Evolutionary conservation across 2,113 vertebrate genomes (phyloP), one percentile per base, ranked within the genome.

Genomic region (Paraplagusia blochii): DNA sequence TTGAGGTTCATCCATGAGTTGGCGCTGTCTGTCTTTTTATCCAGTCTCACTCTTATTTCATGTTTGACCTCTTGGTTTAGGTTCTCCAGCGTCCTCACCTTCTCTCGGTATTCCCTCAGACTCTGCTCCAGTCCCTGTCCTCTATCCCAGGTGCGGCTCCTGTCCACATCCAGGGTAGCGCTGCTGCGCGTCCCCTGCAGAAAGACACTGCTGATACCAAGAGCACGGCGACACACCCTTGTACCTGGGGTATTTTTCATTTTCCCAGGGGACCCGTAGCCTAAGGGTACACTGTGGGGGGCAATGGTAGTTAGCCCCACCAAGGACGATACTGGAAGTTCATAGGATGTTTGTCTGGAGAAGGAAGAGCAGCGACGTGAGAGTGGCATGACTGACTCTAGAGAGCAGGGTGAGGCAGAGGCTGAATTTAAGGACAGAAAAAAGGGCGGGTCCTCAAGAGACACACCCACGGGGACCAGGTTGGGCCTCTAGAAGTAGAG

Each of bases 191-290:
- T 84, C 0, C 94, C 93, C 74, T 96, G 95, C 38, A 98, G 83
- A 85, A 97, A 97, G 62, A 98, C 90, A 11, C 93, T 97, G 89
- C 94, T 98, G 82, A 98, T 94, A 58, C 95, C 93, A 78, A 98
- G 86, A 38, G 94, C 95, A 13, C 95, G 86, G 56, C 94, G 92
- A 60, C 94, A 96, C 69, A 98, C 92, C 0, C 92, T 90, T 1
- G 94, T 90, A 44, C 94, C 93, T 72, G 94, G 79, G 34, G 88
- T 84, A 56, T 91, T 89, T 18, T 86, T 7, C 3, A 71, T 72
- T 0, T 86, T 88, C 6, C 13, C 14, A 0, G 81, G 79, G 38
- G 92, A 88, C 0, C 72, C 80, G 0, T 78, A 78, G 49, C 93
- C 93, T 67, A 95, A 90, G 0, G 92, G 94, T 62, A 94, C 92